These are phyloP conservation scores for Corythornis madagascariensis DNA, from an alignment of 2,113 vertebrate species.

Conservation along the genomic window DNA sequence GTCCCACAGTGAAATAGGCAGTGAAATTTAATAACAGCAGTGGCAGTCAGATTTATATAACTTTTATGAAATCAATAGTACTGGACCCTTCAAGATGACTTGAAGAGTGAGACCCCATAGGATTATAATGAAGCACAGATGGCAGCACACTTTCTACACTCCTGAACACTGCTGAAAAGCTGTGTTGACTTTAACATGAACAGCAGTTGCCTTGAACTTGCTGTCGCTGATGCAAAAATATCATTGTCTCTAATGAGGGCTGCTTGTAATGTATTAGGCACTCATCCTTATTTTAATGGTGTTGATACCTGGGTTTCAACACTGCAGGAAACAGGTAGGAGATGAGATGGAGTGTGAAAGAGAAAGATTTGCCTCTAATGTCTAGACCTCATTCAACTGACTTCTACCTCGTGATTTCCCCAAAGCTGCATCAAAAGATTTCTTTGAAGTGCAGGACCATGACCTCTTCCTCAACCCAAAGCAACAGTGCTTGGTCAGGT, in stretches of 20 bases:
- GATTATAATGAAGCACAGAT: constrained; percentile 53
- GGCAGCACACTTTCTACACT: neutral
- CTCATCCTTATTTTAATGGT: neutral
- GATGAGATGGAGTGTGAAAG: neutral
- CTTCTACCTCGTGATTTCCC: neutral
- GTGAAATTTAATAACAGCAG: constrained; percentile 34
- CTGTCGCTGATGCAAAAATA: constrained; percentile 10
- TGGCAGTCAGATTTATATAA: constrained; percentile 55
- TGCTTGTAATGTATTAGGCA: neutral
- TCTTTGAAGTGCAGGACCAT: neutral
- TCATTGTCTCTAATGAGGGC: constrained; percentile 9
- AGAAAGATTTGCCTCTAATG: accelerated
- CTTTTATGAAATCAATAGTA: constrained; percentile 54
- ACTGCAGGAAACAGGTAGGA: neutral
- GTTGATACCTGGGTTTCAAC: neutral
- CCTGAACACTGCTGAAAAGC: neutral
- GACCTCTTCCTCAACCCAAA: neutral
- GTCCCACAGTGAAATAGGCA: neutral
- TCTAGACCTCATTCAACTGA: neutral
- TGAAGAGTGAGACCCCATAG: constrained; percentile 30
- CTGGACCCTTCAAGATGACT: constrained; percentile 36
- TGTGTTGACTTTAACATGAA: neutral
- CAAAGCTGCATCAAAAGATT: neutral
- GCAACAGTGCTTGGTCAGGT: neutral
- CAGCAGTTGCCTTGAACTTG: constrained; percentile 48